Conservation (phyloP, 2,113 vertebrate genomes). For the Thymallus thymallus region DNA sequence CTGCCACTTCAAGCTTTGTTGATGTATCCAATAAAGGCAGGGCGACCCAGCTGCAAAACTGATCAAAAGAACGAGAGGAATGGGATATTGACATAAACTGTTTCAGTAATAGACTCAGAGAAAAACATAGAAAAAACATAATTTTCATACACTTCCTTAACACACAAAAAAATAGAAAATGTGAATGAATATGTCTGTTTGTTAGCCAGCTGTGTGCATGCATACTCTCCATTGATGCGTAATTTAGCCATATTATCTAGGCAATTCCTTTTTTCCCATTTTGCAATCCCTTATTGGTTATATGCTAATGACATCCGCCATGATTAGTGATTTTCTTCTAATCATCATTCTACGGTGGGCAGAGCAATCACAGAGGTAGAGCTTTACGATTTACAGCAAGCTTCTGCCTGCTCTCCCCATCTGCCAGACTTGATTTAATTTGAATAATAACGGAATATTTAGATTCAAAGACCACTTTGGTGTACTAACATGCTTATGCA, state of each 20-base stretch:
- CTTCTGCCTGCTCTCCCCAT: slow-evolving; percentile 83
- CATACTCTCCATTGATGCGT: slow-evolving; percentile 79
- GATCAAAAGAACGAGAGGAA: slow-evolving; percentile 73
- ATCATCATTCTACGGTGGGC: slow-evolving; percentile 89
- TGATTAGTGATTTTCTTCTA: slow-evolving; percentile 95
- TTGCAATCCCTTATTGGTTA: slow-evolving; percentile 88
- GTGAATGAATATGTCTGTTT: slow-evolving; percentile 75
- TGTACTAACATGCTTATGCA: slow-evolving; percentile 45
- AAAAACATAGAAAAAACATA: slow-evolving; percentile 73
- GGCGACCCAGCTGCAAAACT: slow-evolving; percentile 75
- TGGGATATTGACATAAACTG: slow-evolving; percentile 75
- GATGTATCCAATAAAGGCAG: slow-evolving; percentile 70
- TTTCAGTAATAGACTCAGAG: slow-evolving; percentile 66
- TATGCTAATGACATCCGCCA: slow-evolving; percentile 92
- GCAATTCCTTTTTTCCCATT: slow-evolving; percentile 67
- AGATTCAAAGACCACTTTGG: slow-evolving; percentile 70
- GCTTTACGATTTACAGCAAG: slow-evolving; percentile 86
- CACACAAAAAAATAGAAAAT: slow-evolving; percentile 44
- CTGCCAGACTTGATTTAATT: slow-evolving; percentile 84
- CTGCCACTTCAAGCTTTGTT: slow-evolving; percentile 76
- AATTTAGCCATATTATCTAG: slow-evolving; percentile 77
- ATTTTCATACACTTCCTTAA: slow-evolving; percentile 76
- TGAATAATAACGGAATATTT: slow-evolving; percentile 82
- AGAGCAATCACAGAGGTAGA: slow-evolving; percentile 88
- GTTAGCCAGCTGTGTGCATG: slow-evolving; percentile 81